Evolutionary conservation across 2,888 invertebrate species (phyloP), one percentile per base, ranked within the genome.

Genomic region (Ceriagrion tenellum): DNA sequence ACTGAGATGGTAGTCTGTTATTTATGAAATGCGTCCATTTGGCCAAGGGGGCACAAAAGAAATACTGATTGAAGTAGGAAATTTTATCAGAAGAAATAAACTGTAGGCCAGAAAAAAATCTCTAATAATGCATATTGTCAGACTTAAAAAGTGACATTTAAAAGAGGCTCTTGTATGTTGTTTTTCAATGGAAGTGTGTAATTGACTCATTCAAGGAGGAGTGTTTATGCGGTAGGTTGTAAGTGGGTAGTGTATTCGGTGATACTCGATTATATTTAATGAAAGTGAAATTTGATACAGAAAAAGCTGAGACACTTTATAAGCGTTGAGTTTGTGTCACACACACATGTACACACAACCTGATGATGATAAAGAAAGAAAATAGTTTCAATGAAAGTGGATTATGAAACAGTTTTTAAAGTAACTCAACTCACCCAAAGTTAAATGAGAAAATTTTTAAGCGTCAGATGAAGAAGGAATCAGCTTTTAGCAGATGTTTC

Each of bases 401-500:
- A 74, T n/a, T 69, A 47, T 93, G 69, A 69, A 93, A 93, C 93
- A 69, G 59, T 69, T 93, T 93, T 93, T 93, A 93, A 89, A 69
- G 47, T 93, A 93, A 74, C 69, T 55, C 93, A 93, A 74, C 93
- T 93, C 93, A 93, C 69, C 93, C 93, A 93, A 69, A 74, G 93
- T 93, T 93, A 93, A 93, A 81, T 81, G 81, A 81, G 35, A 81
- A 81, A 69, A 74, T 69, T 93, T 69, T 74, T 69, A 93, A 55
- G 93, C 93, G 69, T 93, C 93, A 69, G 69, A 93, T 8, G 93
- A 93, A 93, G 93, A 93, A 93, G 69, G 93, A 93, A 93, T 47
- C 93, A 93, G 93, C 93, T 93, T 93, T 93, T 93, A 93, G 93
- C 93, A 93, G 93, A 93, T 93, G 69, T 69, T 93, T 93, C 93